Base-by-base conservation (phyloP, 2,113 vertebrate genomes). In the Pseudorectes ferrugineus region DNA sequence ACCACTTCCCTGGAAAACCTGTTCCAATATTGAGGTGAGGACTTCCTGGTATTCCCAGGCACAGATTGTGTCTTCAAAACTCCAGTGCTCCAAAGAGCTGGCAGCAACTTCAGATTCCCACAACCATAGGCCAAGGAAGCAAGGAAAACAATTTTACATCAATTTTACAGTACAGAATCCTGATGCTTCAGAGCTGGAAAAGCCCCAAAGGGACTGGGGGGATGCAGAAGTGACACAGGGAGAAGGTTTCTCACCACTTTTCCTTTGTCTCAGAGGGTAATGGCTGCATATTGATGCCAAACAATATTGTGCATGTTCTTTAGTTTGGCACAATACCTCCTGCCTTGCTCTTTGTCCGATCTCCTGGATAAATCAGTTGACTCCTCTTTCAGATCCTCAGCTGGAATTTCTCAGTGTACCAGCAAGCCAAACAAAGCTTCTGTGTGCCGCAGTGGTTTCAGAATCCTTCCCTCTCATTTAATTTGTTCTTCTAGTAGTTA, bases 171-270 rank as follows among this genome's bases (percentile, higher is more conserved):
- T 46, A 61, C 5, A 45, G n/a, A 31, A 40, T 72, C 23, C 55
- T 48, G 40, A 70, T 67, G 42, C 46, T 79, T 66, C 58, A 38
- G 52, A 66, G 48, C 31, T 88, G 22, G 7, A 45, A 75, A 88
- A 78, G 23, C 8, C 63, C 28, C 40, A 45, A 5, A n/a, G 16
- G 15, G 11, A 11, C 3, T 1, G 0, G 6, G 12, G 6, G 2
- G 31, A 26, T 51, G 22, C 24, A 88, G 59, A 88, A 77, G 23
- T 55, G 81, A 67, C 55, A 40, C 46, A 55, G 67, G 18, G 24
- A 12, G 3, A 48, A 73, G 9, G 40, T 54, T 95, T 77, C 25
- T 74, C 55, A 67, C 21, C 63, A 43, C 43, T 91, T 85, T 76
- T 59, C 1, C 0, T 38, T 89, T 63, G 5, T 76, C 74, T 45